A percentile compares a stretch with the other conserved stretches of the same genome.
Evolutionary conservation across 37 sponge, comb jelly and placozoan genomes (phyloP).

Genomic region (Diacarnus erythraeanus): DNA sequence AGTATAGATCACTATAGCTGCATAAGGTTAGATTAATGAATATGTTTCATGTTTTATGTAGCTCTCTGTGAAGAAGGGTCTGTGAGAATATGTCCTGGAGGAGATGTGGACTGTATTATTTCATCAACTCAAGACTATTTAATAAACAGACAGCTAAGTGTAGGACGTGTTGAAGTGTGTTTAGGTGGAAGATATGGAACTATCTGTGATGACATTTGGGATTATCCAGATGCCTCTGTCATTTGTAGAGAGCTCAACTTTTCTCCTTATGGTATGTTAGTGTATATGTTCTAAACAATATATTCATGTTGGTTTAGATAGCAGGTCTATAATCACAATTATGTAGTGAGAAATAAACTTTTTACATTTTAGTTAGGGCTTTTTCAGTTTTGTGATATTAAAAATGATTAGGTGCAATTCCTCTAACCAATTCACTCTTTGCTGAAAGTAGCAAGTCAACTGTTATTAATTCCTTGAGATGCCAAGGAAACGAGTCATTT

Average conservation of each 20-base stretch:
- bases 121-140: not conserved
- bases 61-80: not conserved
- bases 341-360: too few relatives aligned
- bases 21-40: too few relatives aligned
- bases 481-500: constrained; percentile 9
- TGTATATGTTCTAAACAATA: not conserved
- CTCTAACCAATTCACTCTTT: not conserved
- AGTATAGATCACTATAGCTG: too few relatives aligned
- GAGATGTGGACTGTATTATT: not conserved
- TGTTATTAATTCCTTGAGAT: not conserved
- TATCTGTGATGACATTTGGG: not conserved
- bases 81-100: constrained; percentile 1
- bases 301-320: not conserved
- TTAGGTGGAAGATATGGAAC: not conserved
- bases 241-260: not conserved
- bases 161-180: not conserved
- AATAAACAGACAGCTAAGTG: not conserved
- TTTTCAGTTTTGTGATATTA: too few relatives aligned
- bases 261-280: not conserved
- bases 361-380: too few relatives aligned
- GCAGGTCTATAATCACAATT: too few relatives aligned
- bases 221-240: not conserved
- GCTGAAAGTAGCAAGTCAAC: not conserved
- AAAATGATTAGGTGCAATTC: constrained; percentile 9
- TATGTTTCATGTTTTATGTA: too few relatives aligned